Evolutionary conservation across 2,888 invertebrate species (phyloP), one percentile per base, ranked within the genome.

Genomic region (Leptinotarsa rubiginosa): DNA sequence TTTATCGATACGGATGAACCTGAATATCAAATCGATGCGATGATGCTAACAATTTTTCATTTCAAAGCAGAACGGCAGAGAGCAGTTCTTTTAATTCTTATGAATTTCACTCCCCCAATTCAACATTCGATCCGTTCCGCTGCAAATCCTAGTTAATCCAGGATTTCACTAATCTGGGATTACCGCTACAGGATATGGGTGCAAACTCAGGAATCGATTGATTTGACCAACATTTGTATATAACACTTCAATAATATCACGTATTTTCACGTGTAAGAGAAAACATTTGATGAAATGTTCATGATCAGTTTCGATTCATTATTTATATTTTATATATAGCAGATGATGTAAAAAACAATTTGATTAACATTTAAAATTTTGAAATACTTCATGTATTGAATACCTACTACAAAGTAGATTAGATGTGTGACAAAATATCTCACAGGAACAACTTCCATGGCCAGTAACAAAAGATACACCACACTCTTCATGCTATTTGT

Each of bases 111-210:
- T 76, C 69, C 75, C 66, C 67, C 68, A 73, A 71, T 67, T 13
- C 41, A 49, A 70, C 72, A 76, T 77, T 78, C 77, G 74, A 80
- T 79, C 76, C 77, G 77, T 79, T 76, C 41, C 75, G 70, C 72
- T 75, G 71, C 66, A 81, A 80, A 79, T 81, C 78, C 78, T 70
- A 81, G 81, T 82, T 84, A 86, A 86, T 85, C 85, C 83, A 75
- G 85, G 85, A 85, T 86, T 85, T 83, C 67, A 78, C 80, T 84
- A 85, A 86, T 85, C 85, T 81, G 76, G 82, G 84, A 85, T 86
- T 85, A 85, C 81, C 80, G 79, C 76, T 74, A 77, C 69, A 75
- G 78, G 81, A 82, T 81, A 80, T 78, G 71, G 75, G 74, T 68
- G 71, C 77, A 72, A 75, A 75, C 71, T 71, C 75, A 72, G 79